These are phyloP conservation scores for Isoperla grammatica DNA, from an alignment of 2,888 invertebrate genomes.

Conservation along the genomic window DNA sequence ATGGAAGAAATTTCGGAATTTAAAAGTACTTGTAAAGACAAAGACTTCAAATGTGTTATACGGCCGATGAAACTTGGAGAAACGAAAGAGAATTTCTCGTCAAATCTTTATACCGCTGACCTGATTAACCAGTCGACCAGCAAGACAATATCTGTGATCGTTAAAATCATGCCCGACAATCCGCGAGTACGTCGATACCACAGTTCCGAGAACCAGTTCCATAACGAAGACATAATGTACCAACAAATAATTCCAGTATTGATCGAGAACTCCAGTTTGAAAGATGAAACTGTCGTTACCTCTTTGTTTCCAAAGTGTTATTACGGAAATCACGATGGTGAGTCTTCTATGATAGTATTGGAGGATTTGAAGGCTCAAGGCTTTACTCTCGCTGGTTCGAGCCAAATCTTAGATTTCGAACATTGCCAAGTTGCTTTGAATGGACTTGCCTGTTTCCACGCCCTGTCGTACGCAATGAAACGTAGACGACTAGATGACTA, in stretches of 20 bases:
- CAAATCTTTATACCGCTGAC: constrained; percentile 4
- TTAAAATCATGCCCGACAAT: constrained; percentile 4
- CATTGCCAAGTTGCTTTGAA: constrained; percentile 34
- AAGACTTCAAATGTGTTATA: no score
- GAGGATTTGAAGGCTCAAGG: constrained; percentile 17
- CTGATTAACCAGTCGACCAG: background rate
- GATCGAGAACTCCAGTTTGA: background rate
- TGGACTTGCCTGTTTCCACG: constrained; percentile 37
- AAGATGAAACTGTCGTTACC: background rate
- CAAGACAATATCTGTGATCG: background rate
- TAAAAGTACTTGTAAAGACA: no score
- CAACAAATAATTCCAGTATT: background rate
- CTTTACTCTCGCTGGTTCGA: background rate
- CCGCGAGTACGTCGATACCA: background rate
- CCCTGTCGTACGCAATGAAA: constrained; percentile 35
- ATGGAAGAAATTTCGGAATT: no score
- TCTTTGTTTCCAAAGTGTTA: constrained; percentile 13
- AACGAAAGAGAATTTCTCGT: constrained; percentile 8
- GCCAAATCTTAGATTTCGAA: constrained; percentile 34
- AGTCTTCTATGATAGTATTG: constrained; percentile 9
- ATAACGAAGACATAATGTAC: background rate
- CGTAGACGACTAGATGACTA: background rate
- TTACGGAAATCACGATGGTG: background rate
- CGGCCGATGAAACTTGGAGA: no score
- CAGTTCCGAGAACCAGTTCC: constrained; percentile 2